phyloP scores from a whole-genome alignment of 2,888 invertebrate species.

The Eupithecia subumbrata region DNA sequence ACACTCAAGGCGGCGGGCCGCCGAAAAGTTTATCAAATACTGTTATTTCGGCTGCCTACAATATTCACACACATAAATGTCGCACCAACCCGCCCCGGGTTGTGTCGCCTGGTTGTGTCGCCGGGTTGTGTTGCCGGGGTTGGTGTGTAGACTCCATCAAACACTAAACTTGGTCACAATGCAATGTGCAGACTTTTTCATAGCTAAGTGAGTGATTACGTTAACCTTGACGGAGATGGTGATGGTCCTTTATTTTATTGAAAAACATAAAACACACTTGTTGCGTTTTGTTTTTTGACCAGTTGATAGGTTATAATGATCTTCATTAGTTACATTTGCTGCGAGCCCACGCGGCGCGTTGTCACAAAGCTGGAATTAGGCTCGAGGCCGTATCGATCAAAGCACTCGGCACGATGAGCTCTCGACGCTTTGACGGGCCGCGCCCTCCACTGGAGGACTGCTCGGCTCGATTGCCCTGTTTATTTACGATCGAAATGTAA shows the following conservation, averaged over 20 bases:
- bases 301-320: neutral
- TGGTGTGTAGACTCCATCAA: neutral
- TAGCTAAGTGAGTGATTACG: too few relatives aligned
- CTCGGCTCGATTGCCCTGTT: constrained; percentile 38
- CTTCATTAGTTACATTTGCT: neutral
- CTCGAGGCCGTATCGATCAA: constrained; percentile 16
- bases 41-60: neutral
- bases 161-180: neutral
- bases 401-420: constrained; percentile 26
- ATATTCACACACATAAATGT: neutral
- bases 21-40: neutral
- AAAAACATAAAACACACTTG: too few relatives aligned
- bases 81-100: neutral
- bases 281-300: neutral
- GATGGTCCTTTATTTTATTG: too few relatives aligned
- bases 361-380: constrained; percentile 8
- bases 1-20: too few relatives aligned
- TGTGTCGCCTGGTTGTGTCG: neutral
- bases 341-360: neutral
- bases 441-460: constrained; percentile 43
- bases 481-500: constrained; percentile 6
- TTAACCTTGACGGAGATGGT: too few relatives aligned
- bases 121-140: neutral
- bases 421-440: constrained; percentile 34
- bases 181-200: neutral